Percentiles rank a stretch among this genome's conserved stretches.
These are phyloP conservation scores for Cotesia vestalis DNA, from an alignment of 1,140 invertebrate species.

Conservation along the genomic window DNA sequence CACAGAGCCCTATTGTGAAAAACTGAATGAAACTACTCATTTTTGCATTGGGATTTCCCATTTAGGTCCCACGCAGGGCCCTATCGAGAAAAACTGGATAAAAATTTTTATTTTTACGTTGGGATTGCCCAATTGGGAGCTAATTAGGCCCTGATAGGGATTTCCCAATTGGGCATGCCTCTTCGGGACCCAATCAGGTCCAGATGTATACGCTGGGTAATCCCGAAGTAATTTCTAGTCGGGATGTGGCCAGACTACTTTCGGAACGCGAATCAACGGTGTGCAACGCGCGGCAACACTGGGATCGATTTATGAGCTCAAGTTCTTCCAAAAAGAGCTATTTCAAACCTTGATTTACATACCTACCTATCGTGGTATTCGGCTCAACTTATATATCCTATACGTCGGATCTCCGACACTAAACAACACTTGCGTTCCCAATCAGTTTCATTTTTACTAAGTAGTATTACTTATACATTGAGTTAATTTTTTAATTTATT, in stretches of 20 bases:
- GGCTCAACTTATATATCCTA: constrained; percentile 37
- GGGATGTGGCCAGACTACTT: constrained; percentile 37
- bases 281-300: constrained; percentile 29
- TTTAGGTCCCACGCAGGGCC: too few species aligned
- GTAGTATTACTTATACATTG: background rate
- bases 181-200: too few species aligned
- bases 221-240: too few species aligned
- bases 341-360: constrained; percentile 42
- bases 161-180: too few species aligned
- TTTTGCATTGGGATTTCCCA: too few species aligned
- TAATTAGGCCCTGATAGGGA: too few species aligned
- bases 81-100: too few species aligned
- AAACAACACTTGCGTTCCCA: constrained; percentile 5
- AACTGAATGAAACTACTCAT: too few species aligned
- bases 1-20: too few species aligned
- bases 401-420: constrained; percentile 15
- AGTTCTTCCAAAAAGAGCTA: constrained; percentile 42
- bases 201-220: too few species aligned
- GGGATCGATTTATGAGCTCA: constrained; percentile 43
- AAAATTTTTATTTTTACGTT: too few species aligned
- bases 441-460: background rate
- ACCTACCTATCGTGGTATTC: constrained; percentile 41
- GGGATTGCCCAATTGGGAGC: too few species aligned
- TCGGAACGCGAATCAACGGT: constrained; percentile 42
- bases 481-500: background rate